Conservation (phyloP, 2,113 vertebrate species). For the Theropithecus gelada region DNA sequence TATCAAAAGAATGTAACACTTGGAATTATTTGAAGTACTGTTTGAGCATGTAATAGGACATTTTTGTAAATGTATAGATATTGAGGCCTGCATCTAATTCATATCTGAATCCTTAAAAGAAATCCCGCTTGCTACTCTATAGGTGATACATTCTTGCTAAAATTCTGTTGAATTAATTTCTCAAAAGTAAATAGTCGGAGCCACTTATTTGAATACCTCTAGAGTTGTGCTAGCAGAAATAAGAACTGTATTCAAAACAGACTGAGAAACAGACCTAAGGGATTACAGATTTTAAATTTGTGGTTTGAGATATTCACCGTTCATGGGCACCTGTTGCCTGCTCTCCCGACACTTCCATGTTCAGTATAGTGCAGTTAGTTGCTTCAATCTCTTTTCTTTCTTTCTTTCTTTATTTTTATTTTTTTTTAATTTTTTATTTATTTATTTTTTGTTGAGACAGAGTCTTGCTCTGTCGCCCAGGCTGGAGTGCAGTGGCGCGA, state of each 20-base stretch:
- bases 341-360: not conserved
- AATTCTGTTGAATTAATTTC: conserved; percentile 37
- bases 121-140: not conserved
- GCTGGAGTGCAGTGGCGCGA: too few species aligned
- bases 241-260: not conserved
- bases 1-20: not conserved
- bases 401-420: too few species aligned
- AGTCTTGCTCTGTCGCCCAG: too few species aligned
- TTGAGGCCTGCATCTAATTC: not conserved
- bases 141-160: not conserved
- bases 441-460: too few species aligned
- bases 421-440: not conserved
- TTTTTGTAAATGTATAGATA: not conserved
- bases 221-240: not conserved
- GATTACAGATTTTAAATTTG: conserved; percentile 25
- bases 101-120: not conserved
- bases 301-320: conserved; percentile 35
- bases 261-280: conserved; percentile 22
- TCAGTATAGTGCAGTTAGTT: not conserved
- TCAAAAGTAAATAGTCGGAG: not conserved
- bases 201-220: conserved; percentile 15
- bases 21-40: not conserved
- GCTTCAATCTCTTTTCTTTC: not conserved
- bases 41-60: not conserved
- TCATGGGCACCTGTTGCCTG: not conserved